phyloP scores from a whole-genome alignment of 1,140 invertebrate genomes.

The Ctenoplectra terminalis region DNA sequence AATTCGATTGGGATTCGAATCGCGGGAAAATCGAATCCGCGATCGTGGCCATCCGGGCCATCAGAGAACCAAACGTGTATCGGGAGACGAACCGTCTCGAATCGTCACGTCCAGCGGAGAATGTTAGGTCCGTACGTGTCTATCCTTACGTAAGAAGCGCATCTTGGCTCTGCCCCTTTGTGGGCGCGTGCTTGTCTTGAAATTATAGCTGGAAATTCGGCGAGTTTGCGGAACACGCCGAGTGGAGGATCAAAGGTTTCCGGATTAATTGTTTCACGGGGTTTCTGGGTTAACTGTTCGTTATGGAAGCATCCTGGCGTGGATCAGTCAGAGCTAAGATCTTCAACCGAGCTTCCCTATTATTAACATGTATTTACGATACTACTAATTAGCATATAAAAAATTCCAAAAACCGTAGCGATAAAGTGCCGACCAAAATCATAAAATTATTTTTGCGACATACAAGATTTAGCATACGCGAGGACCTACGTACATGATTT shows the following conservation, averaged over 20 bases:
- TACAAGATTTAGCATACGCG: too few species aligned
- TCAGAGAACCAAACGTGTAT: background rate
- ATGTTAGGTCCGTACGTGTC: background rate
- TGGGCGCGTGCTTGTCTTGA: background rate
- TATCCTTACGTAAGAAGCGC: background rate
- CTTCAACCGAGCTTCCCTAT: too few species aligned
- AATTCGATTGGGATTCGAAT: conserved; percentile 39
- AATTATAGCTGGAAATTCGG: background rate
- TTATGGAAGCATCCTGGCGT: background rate
- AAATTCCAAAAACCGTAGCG: too few species aligned
- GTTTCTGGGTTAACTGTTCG: background rate
- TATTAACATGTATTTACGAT: too few species aligned
- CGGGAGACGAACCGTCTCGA: background rate
- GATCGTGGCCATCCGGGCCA: background rate
- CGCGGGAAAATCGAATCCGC: conserved; percentile 37
- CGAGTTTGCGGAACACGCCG: background rate
- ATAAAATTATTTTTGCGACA: too few species aligned
- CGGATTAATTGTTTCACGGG: background rate
- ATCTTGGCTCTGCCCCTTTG: background rate
- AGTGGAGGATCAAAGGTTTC: background rate
- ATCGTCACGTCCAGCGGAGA: conserved; percentile 1
- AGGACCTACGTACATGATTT: too few species aligned
- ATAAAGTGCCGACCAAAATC: too few species aligned
- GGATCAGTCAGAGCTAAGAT: too few species aligned
- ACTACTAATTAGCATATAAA: too few species aligned